Evolutionary conservation across 2,797 vertebrate species (phyloP), one percentile per base, ranked within the genome.

Genomic region (Pseudochromis fuscus): DNA sequence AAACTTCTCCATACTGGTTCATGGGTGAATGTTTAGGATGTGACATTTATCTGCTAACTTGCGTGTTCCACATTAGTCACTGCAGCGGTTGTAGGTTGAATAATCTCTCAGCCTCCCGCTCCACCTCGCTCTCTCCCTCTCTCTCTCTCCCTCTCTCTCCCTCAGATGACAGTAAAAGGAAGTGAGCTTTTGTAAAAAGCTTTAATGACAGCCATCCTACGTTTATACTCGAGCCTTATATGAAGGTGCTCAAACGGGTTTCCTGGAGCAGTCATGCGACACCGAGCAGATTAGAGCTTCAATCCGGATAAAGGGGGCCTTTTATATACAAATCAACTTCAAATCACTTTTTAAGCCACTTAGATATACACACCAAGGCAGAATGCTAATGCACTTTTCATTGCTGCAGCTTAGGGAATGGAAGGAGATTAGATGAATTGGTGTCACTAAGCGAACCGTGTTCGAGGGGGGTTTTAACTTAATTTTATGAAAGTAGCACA

Each of bases 311-410:
- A 95, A 95, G 93, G 89, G 93, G 86, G 91, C 93, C 94, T 95
- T 95, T 96, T 96, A 95, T 95, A 95, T 94, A 95, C 95, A 96
- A 96, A 95, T 96, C 95, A 94, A 95, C 95, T 95, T 95, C 94
- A 95, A 95, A 95, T 95, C 95, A 95, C 94, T 95, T 96, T 95
- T 94, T 95, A 95, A 95, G 94, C 95, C 94, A 95, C 95, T 95
- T 95, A 95, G 93, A 95, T 93, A 94, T 95, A 95, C 93, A 95
- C 93, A 92, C 94, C 92, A 90, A 90, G 89, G 91, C 93, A 93
- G 94, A 94, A 95, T 94, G 94, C 94, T 95, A 95, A 95, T 95
- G 95, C 94, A 94, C 94, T 93, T 95, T 94, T 94, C 93, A 94
- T 94, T 94, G 94, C 91, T 79, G 88, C 82, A 92, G 92, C 90